phyloP scores from a whole-genome alignment of 2,113 vertebrate genomes.

The Panthera leo region DNA sequence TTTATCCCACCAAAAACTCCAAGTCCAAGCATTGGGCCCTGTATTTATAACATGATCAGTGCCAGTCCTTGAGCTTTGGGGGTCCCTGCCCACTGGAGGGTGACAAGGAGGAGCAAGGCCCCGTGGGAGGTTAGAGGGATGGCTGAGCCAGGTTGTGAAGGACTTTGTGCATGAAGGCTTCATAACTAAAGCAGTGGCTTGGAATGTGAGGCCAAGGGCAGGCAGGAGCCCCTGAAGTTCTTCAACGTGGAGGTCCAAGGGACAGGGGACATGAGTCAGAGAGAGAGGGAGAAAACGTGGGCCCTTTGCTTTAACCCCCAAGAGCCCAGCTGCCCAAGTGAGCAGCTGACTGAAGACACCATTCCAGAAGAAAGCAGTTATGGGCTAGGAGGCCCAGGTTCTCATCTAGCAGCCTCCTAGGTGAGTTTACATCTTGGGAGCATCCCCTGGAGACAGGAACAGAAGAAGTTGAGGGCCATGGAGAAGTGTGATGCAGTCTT shows the following conservation, averaged over 20 bases:
- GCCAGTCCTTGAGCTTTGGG: not conserved
- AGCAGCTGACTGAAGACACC: not conserved
- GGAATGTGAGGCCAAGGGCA: not conserved
- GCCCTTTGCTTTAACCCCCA: not conserved
- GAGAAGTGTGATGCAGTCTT: not conserved
- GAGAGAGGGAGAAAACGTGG: not conserved
- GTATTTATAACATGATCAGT: not conserved
- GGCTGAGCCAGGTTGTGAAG: not conserved
- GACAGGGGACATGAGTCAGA: not conserved
- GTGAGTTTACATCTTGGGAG: not conserved
- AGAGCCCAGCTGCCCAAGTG: not conserved
- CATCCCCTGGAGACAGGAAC: not conserved
- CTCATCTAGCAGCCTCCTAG: not conserved
- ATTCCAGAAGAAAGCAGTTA: not conserved
- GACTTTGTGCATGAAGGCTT: not conserved
- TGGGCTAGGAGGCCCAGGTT: not conserved
- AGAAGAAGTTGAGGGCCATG: not conserved
- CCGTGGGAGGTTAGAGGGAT: not conserved
- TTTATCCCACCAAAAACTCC: not conserved
- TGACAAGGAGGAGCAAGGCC: not conserved
- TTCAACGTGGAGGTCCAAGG: not conserved
- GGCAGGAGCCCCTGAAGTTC: not conserved
- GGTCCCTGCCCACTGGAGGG: not conserved
- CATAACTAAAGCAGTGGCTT: not conserved
- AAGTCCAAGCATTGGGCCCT: not conserved